A percentile compares a stretch with the other conserved stretches of the same genome.
These are phyloP conservation scores for Calidris pygmaea DNA, from an alignment of 2,113 vertebrate genomes.

Conservation along the genomic window DNA sequence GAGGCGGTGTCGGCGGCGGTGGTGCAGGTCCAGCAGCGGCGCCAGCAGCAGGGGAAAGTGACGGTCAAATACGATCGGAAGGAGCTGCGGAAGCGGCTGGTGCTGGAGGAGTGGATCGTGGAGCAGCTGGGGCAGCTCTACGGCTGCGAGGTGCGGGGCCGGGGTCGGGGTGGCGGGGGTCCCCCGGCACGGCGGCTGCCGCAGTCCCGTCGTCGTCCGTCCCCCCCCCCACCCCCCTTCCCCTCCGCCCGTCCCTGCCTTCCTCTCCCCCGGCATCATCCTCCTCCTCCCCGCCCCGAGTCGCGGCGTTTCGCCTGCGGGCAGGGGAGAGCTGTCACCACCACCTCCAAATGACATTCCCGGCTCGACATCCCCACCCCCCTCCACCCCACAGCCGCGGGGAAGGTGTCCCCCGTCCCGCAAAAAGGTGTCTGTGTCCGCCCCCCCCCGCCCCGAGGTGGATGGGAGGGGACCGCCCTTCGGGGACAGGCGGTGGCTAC, in stretches of 20 bases:
- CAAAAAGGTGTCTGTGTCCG: neutral
- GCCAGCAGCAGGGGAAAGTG: conserved; percentile 93
- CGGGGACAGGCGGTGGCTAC: neutral
- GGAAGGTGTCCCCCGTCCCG: no score
- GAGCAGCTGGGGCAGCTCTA: conserved; percentile 94
- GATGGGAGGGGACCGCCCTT: neutral
- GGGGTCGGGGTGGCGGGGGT: neutral
- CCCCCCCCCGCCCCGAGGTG: neutral
- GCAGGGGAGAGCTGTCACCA: no score
- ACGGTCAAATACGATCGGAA: conserved; percentile 97
- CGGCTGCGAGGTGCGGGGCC: conserved; percentile 87
- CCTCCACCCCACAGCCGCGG: no score
- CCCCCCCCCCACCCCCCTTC: no score
- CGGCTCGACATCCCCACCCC: no score
- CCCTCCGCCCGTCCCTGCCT: no score
- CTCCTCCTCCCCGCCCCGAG: no score
- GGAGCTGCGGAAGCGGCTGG: conserved; percentile 92
- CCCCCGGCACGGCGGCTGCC: neutral
- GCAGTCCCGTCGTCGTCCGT: no score
- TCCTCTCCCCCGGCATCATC: no score
- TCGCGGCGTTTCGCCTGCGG: no score
- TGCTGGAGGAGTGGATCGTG: conserved; percentile 96
- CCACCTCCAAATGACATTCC: no score
- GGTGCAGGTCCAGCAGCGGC: conserved; percentile 71
- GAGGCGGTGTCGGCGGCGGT: conserved; percentile 46